Percentiles rank a stretch among this genome's conserved stretches.
Evolutionary conservation across 2,888 invertebrate species (phyloP).

Genomic region (Dusona sp.): DNA sequence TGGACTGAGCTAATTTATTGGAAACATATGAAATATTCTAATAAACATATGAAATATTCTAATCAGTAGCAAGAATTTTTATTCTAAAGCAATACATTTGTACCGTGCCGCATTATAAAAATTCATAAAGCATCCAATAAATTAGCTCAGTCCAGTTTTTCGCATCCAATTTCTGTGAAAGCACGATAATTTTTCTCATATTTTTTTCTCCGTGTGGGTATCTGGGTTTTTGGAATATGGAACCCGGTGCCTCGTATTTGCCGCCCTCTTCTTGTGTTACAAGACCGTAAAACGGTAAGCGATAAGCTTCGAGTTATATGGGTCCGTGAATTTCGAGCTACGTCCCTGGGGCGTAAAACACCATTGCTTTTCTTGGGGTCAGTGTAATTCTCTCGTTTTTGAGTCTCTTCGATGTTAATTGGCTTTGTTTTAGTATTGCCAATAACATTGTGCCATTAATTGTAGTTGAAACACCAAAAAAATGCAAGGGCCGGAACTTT

Average conservation of each 20-base stretch:
- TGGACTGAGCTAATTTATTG: no score
- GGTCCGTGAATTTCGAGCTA: constrained; percentile 1
- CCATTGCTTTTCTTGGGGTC: constrained; percentile 1
- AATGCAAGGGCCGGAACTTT: not conserved
- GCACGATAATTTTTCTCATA: no score
- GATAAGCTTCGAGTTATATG: constrained; percentile 46
- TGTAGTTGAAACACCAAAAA: not conserved
- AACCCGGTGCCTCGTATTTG: not conserved
- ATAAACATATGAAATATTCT: no score
- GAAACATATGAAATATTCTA: no score
- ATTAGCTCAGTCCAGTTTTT: no score
- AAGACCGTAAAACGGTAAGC: constrained; percentile 63
- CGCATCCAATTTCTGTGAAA: no score
- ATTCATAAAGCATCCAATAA: no score
- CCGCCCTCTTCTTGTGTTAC: constrained; percentile 51
- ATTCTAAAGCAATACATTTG: no score
- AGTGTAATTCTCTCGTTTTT: constrained; percentile 4
- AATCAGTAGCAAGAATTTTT: no score
- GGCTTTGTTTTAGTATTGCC: not conserved
- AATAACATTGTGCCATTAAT: not conserved
- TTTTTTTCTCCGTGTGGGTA: no score
- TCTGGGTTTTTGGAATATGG: constrained; percentile 56
- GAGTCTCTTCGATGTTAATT: not conserved
- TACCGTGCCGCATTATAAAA: no score
- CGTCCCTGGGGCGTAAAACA: constrained; percentile 1